Percentiles rank a stretch among this genome's conserved stretches.
phyloP scores from a whole-genome alignment of 2,888 invertebrate genomes.

The Agrochola lota region DNA sequence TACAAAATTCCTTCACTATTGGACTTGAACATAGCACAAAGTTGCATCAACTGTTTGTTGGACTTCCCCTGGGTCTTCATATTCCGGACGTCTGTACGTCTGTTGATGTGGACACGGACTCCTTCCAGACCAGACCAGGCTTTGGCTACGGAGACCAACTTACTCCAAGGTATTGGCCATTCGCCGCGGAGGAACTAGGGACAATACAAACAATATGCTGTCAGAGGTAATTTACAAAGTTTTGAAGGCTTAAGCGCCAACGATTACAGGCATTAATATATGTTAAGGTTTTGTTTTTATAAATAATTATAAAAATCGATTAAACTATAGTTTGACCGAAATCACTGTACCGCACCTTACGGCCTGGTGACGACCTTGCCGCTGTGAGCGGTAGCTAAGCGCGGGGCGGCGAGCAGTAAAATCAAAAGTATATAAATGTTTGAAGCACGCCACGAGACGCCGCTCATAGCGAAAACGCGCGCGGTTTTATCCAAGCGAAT shows the following conservation, averaged over 20 bases:
- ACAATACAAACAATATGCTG: neutral
- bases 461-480: no score
- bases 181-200: constrained; percentile 82
- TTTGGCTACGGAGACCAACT: constrained; percentile 75
- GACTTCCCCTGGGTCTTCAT: constrained; percentile 69
- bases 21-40: constrained; percentile 77
- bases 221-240: neutral
- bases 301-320: no score
- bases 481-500: no score
- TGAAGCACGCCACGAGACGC: no score
- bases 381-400: no score
- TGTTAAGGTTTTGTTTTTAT: no score
- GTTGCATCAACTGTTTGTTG: constrained; percentile 75
- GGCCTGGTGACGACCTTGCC: no score
- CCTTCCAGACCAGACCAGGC: constrained; percentile 80
- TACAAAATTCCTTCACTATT: constrained; percentile 72
- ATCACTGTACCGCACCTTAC: no score
- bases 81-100: constrained; percentile 75
- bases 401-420: no score
- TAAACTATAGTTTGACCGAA: no score
- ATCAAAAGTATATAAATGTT: no score
- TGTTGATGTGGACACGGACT: constrained; percentile 79
- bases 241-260: neutral
- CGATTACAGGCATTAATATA: no score
- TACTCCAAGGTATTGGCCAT: constrained; percentile 85